Percentiles rank a stretch among this genome's conserved stretches.
Evolutionary conservation across 2,113 vertebrate species (phyloP).

Genomic region (Erpornis zantholeuca): DNA sequence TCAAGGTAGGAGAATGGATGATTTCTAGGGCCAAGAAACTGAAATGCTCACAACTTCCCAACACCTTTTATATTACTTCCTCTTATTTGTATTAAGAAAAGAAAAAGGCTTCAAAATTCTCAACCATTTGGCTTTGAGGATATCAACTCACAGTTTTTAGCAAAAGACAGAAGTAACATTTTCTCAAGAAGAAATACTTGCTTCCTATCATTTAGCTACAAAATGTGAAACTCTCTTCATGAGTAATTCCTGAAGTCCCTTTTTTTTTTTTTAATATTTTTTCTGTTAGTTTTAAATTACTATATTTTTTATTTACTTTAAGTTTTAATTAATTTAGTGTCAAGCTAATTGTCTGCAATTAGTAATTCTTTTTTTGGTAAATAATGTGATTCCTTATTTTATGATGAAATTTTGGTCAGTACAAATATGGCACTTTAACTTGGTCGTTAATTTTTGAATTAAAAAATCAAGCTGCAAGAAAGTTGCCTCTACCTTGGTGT

Average conservation of each 20-base stretch:
- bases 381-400: not conserved
- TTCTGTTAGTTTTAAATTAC: not conserved
- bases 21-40: not conserved
- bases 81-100: not conserved
- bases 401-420: not conserved
- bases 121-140: not conserved
- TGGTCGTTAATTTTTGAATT: not conserved
- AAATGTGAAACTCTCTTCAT: not conserved
- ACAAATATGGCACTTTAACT: not conserved
- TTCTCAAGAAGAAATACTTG: not conserved
- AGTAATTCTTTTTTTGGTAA: not conserved
- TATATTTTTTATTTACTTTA: not conserved
- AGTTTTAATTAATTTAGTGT: not conserved
- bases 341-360: not conserved
- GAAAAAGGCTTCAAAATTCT: not conserved
- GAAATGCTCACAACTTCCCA: not conserved
- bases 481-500: not conserved
- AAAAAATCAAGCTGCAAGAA: not conserved
- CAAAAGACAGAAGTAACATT: not conserved
- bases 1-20: not conserved
- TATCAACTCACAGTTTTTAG: not conserved
- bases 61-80: not conserved
- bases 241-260: not conserved
- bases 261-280: not conserved
- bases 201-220: not conserved